phyloP scores from a whole-genome alignment of 2,888 invertebrate species.

The Nomada fucata region DNA sequence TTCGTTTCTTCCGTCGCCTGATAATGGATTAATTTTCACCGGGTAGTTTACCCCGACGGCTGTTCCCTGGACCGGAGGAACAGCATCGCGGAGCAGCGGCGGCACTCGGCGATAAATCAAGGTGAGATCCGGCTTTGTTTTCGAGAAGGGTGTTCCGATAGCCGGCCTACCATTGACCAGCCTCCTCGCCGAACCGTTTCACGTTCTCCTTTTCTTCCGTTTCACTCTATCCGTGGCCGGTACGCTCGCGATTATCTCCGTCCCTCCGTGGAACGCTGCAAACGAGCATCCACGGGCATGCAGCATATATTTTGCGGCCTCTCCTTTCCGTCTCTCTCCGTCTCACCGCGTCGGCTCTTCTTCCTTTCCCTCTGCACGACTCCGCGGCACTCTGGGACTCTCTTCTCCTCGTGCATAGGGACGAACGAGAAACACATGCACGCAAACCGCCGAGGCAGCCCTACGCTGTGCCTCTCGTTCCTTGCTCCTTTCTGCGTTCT shows the following conservation, averaged over 20 bases:
- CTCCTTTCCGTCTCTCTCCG: conserved; percentile 54
- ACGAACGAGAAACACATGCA: conserved; percentile 69
- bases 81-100: conserved; percentile 38
- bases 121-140: conserved; percentile 76
- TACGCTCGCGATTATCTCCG: conserved; percentile 59
- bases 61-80: conserved; percentile 8
- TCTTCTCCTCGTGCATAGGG: conserved; percentile 52
- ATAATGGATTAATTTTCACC: conserved; percentile 76
- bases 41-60: conserved; percentile 62
- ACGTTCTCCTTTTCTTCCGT: conserved; percentile 52
- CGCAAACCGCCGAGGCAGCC: conserved; percentile 50
- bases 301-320: conserved; percentile 70
- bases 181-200: conserved; percentile 58
- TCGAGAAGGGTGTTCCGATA: conserved; percentile 72
- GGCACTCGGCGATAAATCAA: conserved; percentile 74
- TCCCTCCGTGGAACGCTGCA: conserved; percentile 63
- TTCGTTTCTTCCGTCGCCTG: conserved; percentile 55
- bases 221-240: conserved; percentile 35
- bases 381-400: no score
- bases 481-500: conserved; percentile 58
- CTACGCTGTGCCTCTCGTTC: conserved; percentile 37
- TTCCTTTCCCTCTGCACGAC: conserved; percentile 15
- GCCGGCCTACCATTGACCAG: conserved; percentile 68
- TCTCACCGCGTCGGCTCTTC: conserved; percentile 23
- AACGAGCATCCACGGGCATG: conserved; percentile 73